Conservation (phyloP, 2,113 vertebrate genomes). For the Myiozetetes cayanensis region DNA sequence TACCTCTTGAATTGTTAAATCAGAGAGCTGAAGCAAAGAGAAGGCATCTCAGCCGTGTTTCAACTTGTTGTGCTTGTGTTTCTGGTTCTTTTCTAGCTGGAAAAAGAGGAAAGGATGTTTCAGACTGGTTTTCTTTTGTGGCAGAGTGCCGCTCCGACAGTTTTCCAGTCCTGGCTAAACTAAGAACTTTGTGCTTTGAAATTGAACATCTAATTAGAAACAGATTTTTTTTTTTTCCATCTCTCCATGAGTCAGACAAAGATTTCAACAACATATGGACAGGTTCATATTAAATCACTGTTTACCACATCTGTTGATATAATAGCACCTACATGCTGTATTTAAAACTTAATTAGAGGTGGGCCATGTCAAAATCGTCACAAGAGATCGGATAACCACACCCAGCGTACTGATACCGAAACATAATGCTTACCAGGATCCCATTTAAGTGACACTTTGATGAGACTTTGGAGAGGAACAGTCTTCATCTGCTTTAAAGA, state of each 20-base stretch:
- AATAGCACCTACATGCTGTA: constrained; percentile 39
- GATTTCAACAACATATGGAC: constrained; percentile 42
- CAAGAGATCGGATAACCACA: constrained; percentile 8
- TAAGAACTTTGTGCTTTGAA: background rate
- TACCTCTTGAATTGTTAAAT: background rate
- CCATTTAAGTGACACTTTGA: background rate
- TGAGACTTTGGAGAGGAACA: background rate
- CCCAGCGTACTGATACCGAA: constrained; percentile 7
- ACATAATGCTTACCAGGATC: background rate
- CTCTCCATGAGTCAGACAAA: constrained; percentile 48
- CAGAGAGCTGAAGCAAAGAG: background rate
- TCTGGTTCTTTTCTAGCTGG: background rate
- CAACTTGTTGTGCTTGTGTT: background rate
- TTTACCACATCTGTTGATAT: constrained; percentile 53
- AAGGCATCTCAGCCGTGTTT: background rate
- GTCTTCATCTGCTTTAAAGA: background rate
- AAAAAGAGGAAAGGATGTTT: background rate
- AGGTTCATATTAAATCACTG: constrained; percentile 57
- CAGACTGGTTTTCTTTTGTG: background rate
- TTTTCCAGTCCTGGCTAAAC: background rate
- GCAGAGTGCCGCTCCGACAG: background rate
- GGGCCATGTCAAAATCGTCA: constrained; percentile 1
- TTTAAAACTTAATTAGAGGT: constrained; percentile 63
- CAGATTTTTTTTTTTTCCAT: background rate
- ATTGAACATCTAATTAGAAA: constrained; percentile 28